Base-by-base conservation (phyloP, 2,113 vertebrate species). In the Oplegnathus fasciatus region DNA sequence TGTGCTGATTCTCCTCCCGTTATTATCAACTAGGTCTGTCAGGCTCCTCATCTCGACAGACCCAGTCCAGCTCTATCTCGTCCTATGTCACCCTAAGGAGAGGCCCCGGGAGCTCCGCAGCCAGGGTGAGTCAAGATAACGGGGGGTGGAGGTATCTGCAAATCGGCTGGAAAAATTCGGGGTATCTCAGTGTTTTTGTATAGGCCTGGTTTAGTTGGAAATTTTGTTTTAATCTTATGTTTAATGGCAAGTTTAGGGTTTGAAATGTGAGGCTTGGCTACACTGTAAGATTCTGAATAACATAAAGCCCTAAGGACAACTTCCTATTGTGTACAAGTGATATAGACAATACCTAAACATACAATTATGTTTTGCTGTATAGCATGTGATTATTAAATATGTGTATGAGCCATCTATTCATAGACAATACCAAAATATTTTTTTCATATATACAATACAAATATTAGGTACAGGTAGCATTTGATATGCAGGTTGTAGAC, bases 81-180 rank as follows among this genome's bases (percentile, higher is more conserved):
- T 97, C 97, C 0, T 98, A 96, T 1, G 97, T 97, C 91, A 97
- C 97, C 0, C 94, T 99, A 75, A 96, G 96, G 94, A 96, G 96
- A 92, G 94, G 92, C 73, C 82, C 84, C 0, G 85, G 90, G 75
- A 80, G 92, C 15, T 94, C 97, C 22, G 94, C 88, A 86, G 92
- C 95, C 94, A 97, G 96, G 97, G 95, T 97, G 92, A 94, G 92
- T 82, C 62, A 42, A 18, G 14, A 50, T 9, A 1, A 6, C 13
- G 9, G 30, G 8, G n/a, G 48, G 5, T 42, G 14, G n/a, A 6
- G 46, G 24, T 22, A 9, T 13, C 34, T n/a, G 79, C 14, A 46
- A 57, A 62, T 42, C 34, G 22, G 54, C 40, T 48, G 20, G 11
- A 54, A 10, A 6, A 6, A 18, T 4, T 11, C 26, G 26, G 32